These are phyloP conservation scores for Psilopsiagon aurifrons DNA, from an alignment of 2,113 vertebrate species.

Conservation along the genomic window DNA sequence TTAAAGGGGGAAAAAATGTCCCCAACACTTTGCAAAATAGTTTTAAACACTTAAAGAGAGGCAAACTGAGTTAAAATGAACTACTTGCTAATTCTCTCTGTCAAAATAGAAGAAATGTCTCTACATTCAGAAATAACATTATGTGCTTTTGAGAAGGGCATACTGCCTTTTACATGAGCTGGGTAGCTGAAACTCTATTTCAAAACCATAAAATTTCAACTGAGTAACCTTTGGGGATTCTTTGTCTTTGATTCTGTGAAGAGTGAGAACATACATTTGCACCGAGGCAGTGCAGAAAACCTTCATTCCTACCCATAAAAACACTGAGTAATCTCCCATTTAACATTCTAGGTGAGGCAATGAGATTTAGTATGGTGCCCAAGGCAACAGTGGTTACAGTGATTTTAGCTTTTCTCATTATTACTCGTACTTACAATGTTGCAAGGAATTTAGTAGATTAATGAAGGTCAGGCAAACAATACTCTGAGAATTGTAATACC, in stretches of 20 bases:
- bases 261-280: neutral
- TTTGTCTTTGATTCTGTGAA: neutral
- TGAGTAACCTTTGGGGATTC: neutral
- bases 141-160: neutral
- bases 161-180: neutral
- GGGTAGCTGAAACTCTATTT: neutral
- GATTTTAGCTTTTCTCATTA: neutral
- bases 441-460: neutral
- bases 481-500: neutral
- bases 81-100: neutral
- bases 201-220: neutral
- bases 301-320: neutral
- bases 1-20: neutral
- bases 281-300: neutral
- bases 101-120: neutral
- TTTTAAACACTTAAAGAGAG: neutral
- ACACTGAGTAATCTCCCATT: neutral
- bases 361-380: rapidly evolving
- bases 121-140: neutral
- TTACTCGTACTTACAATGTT: neutral
- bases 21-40: neutral
- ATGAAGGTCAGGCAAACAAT: neutral
- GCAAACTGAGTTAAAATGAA: neutral
- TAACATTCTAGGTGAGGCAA: neutral
- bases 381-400: neutral